A percentile compares a stretch with the other conserved stretches of the same genome.
phyloP scores from a whole-genome alignment of 1,140 invertebrate genomes.

The Drosophila pallidifrons region DNA sequence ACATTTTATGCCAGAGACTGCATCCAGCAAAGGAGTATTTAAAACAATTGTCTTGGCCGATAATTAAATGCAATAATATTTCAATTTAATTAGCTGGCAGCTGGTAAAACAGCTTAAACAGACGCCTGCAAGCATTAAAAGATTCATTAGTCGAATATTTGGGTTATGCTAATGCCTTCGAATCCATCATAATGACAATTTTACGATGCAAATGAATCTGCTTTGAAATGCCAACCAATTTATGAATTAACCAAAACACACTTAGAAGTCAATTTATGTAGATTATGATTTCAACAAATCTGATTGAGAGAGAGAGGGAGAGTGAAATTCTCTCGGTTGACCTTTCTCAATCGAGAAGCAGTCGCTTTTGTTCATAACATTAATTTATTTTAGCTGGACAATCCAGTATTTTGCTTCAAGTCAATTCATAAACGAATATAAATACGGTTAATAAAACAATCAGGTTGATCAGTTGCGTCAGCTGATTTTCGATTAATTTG shows the following conservation, averaged over 20 bases:
- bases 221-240: slow-evolving; percentile 4
- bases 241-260: not conserved
- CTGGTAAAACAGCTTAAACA: slow-evolving; percentile 36
- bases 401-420: not conserved
- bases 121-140: slow-evolving; percentile 50
- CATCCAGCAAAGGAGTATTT: slow-evolving; percentile 23
- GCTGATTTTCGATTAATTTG: not conserved
- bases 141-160: slow-evolving; percentile 70
- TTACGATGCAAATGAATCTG: slow-evolving; percentile 20
- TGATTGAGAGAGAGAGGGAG: not conserved
- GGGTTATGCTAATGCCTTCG: slow-evolving; percentile 43
- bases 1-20: slow-evolving; percentile 70
- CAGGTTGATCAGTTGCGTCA: not conserved
- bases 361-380: not conserved
- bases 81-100: slow-evolving; percentile 76
- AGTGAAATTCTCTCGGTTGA: not conserved
- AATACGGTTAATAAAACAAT: not conserved
- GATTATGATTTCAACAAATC: not conserved
- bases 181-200: slow-evolving; percentile 50
- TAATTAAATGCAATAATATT: slow-evolving; percentile 77
- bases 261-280: not conserved
- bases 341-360: not conserved
- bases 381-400: not conserved
- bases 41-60: slow-evolving; percentile 25
- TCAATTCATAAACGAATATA: not conserved